Percentiles rank a stretch among this genome's conserved stretches.
These are phyloP conservation scores for Macaca nemestrina DNA, from an alignment of 2,113 vertebrate species.

Conservation along the genomic window DNA sequence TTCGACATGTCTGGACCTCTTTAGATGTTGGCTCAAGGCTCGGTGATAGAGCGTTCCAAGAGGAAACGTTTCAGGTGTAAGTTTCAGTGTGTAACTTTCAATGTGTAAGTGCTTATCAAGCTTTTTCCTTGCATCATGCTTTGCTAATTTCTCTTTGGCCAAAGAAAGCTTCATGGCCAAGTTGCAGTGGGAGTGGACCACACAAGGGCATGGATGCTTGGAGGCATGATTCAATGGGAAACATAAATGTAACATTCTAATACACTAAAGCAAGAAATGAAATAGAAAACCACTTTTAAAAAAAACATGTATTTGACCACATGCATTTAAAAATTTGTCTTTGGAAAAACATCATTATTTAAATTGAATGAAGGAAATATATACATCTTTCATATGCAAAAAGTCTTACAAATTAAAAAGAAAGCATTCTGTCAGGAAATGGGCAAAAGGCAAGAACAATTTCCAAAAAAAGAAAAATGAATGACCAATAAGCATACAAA, in stretches of 20 bases:
- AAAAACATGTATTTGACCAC: neutral
- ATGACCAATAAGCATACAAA: neutral
- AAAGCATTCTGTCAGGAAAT: neutral
- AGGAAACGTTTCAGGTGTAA: neutral
- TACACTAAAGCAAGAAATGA: neutral
- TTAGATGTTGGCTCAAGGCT: neutral
- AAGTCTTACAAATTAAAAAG: neutral
- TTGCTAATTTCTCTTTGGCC: neutral
- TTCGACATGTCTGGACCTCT: neutral
- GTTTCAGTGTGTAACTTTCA: neutral
- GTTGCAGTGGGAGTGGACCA: neutral
- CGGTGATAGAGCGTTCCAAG: neutral
- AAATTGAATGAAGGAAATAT: neutral
- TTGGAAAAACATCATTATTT: neutral
- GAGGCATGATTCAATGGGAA: neutral
- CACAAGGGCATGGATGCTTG: neutral
- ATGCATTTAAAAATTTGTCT: neutral
- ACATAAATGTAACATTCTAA: neutral
- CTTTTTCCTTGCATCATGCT: neutral
- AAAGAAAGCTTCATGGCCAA: neutral
- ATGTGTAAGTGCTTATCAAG: neutral
- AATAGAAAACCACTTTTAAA: neutral
- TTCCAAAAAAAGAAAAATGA: neutral
- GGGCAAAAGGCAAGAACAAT: neutral
- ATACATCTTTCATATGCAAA: neutral